A percentile compares a stretch with the other conserved stretches of the same genome.
Evolutionary conservation across 2,888 invertebrate genomes (phyloP).

Genomic region (Zhuqinia jingwanae): DNA sequence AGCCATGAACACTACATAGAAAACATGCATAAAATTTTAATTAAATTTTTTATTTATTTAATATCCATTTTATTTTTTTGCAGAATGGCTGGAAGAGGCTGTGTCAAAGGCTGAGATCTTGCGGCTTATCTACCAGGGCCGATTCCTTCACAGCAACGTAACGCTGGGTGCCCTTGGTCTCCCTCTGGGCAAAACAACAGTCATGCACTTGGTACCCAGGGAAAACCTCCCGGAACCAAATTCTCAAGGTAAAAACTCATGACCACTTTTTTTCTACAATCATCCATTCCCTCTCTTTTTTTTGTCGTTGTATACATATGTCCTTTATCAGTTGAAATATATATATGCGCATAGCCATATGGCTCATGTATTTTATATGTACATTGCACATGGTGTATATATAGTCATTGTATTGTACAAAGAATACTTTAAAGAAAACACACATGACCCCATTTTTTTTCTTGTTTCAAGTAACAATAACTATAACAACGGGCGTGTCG

Average conservation of each 20-base stretch:
- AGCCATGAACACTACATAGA: not conserved
- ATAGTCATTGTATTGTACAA: too few relatives aligned
- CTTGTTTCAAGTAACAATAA: too few relatives aligned
- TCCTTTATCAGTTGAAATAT: too few relatives aligned
- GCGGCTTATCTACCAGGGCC: slow-evolving; percentile 99
- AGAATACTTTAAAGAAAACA: slow-evolving; percentile 4
- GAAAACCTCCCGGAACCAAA: slow-evolving; percentile 99
- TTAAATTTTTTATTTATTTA: not conserved
- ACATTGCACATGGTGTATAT: too few relatives aligned
- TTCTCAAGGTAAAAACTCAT: slow-evolving; percentile 88
- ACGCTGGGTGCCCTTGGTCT: slow-evolving; percentile 98
- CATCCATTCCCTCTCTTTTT: not conserved
- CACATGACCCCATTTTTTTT: slow-evolving; percentile 18
- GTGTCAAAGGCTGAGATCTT: slow-evolving; percentile 98
- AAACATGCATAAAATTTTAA: not conserved
- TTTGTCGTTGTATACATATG: too few relatives aligned
- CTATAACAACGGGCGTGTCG: too few relatives aligned
- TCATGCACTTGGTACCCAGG: slow-evolving; percentile 99
- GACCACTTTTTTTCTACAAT: not conserved
- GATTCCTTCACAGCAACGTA: slow-evolving; percentile 99
- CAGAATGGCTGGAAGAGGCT: slow-evolving; percentile 98
- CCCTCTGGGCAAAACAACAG: slow-evolving; percentile 98
- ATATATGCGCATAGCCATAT: too few relatives aligned
- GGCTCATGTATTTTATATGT: too few relatives aligned
- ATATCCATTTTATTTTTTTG: slow-evolving; percentile 74